Evolutionary conservation across 2,888 invertebrate genomes (phyloP), one percentile per base, ranked within the genome.

Genomic region (Eristalis intricaria): DNA sequence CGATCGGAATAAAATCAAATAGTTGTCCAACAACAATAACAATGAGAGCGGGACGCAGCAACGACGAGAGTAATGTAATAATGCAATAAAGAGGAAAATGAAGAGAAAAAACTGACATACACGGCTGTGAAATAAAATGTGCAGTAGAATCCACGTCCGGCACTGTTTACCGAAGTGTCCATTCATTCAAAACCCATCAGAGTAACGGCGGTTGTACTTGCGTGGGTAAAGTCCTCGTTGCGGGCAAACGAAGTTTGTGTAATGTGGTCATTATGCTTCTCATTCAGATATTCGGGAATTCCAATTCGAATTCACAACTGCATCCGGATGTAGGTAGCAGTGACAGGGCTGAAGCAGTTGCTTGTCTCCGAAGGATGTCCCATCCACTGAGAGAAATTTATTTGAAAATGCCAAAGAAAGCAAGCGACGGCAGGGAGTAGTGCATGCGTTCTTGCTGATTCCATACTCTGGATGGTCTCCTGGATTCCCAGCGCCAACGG

Each of bases 191-290:
- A 35, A 38, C 10, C n/a, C 66, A 66, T 66, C 23, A 26, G 60
- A 23, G 32, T 8, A 64, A 66, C 79, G 10, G 71, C 60, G 40
- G 70, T 15, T 32, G 13, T 56, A 75, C 70, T 43, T 58, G 15
- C 66, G 68, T 50, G 63, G 60, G 58, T 63, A n/a, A 15, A 65
- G 58, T 66, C n/a, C 43, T 10, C 43, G 15, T 22, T 77, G 56
- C 23, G 66, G 66, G 66, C 11, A 56, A 74, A 68, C 64, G 13
- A 71, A 66, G 68, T 79, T 79, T 80, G 56, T 58, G 68, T 84
- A 80, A 84, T 87, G 75, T 73, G 75, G 73, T 75, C 79, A 61
- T 84, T 79, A 79, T 84, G 79, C 58, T 71, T 26, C 71, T 75
- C 60, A 64, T 84, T 61, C 70, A 32, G 70, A 29, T 71, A 78